Evolutionary conservation across 2,888 invertebrate species (phyloP), one percentile per base, ranked within the genome.

Genomic region (Pilophorus perplexus): DNA sequence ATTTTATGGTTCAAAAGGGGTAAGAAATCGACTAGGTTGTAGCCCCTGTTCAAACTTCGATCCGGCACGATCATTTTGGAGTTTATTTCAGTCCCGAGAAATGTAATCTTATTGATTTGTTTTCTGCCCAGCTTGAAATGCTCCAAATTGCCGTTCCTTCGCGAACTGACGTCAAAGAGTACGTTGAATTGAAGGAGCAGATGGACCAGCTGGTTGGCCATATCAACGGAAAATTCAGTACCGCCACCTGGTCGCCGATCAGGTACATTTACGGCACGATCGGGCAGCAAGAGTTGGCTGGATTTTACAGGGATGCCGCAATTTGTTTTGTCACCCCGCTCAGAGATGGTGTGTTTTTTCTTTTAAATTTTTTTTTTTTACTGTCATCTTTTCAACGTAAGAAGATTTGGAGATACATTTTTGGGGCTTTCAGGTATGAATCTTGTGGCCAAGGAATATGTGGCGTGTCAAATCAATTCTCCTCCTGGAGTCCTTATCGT

Each of bases 171-270:
- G 93, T 93, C 0, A 88, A 89, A 73, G 93, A 93, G 75, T 93
- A 93, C 73, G 89, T 90, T 73, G 92, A 93, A 71, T 79, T 93
- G 66, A 93, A 93, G 74, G 89, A 93, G 73, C 91, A 92, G 76
- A 89, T 93, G 81, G 93, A 93, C 77, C 92, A 93, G 74, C 76
- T 93, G 57, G 91, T 93, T 50, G 93, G 90, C 16, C 81, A 88
- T 67, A 93, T 93, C 67, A 93, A 93, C 75, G 93, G 93, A 14
- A 84, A 87, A 66, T 93, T 93, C 74, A 90, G 92, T 0, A 93
- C 92, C 0, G 89, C 92, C 0, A 91, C 90, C 76, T 93, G 93
- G 93, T 91, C 93, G 0, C 93, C 93, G 0, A 93, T 93, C 71
- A 83, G 86, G 70, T 93, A 93, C 72, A 93, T 93, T 72, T 93